These are phyloP conservation scores for Diorhabda elongata DNA, from an alignment of 1,140 invertebrate species.

Conservation along the genomic window DNA sequence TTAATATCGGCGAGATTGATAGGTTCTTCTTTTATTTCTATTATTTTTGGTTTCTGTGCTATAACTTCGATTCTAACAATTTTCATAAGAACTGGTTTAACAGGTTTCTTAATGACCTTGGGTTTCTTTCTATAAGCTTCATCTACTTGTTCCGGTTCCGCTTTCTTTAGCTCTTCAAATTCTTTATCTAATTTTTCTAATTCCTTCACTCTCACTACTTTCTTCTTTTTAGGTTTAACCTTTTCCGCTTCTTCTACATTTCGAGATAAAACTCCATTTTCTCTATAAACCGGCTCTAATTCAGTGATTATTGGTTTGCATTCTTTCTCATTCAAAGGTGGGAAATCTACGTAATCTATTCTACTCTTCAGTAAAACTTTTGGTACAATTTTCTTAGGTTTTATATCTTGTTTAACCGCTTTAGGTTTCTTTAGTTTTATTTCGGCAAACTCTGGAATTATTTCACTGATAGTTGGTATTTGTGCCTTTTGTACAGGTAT, in stretches of 20 bases:
- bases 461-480: conserved; percentile 23
- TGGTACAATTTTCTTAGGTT: conserved; percentile 51
- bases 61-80: conserved; percentile 28
- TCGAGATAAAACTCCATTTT: conserved; percentile 65
- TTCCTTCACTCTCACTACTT: conserved; percentile 68
- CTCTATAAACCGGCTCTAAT: conserved; percentile 52
- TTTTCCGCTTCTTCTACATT: conserved; percentile 66
- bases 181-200: conserved; percentile 46
- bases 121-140: conserved; percentile 32
- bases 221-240: conserved; percentile 58
- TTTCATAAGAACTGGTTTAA: conserved; percentile 32
- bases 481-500: conserved; percentile 23
- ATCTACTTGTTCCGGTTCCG: conserved; percentile 30
- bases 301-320: conserved; percentile 50
- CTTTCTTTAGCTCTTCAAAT: conserved; percentile 32
- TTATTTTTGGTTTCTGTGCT: conserved; percentile 32
- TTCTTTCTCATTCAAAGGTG: conserved; percentile 47
- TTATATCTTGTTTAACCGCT: conserved; percentile 38
- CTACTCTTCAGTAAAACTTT: conserved; percentile 64
- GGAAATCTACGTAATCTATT: conserved; percentile 59
- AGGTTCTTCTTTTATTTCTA: conserved; percentile 30
- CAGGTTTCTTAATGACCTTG: conserved; percentile 24
- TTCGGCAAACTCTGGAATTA: conserved; percentile 38
- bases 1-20: conserved; percentile 37
- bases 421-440: conserved; percentile 43